Evolutionary conservation across 2,797 vertebrate genomes (phyloP).

Genomic region (Hirundo rustica): DNA sequence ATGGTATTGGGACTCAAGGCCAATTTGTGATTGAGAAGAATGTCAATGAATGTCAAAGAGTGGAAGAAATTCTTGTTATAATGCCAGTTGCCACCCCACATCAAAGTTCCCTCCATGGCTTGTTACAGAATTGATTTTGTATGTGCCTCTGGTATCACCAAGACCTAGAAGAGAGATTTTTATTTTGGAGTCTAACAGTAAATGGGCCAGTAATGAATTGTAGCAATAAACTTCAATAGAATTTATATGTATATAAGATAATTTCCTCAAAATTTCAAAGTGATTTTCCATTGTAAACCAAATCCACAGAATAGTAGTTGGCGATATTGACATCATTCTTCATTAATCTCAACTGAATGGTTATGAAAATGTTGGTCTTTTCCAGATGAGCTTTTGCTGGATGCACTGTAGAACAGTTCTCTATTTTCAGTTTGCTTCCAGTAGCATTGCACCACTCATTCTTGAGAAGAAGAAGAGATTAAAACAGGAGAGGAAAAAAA

Average conservation of each 20-base stretch:
- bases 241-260: neutral
- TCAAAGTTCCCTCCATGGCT: neutral
- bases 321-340: neutral
- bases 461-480: neutral
- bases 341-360: neutral
- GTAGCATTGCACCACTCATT: neutral
- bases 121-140: neutral
- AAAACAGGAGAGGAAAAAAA: neutral
- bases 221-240: neutral
- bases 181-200: neutral
- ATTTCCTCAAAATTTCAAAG: neutral
- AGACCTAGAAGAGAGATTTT: neutral
- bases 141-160: neutral
- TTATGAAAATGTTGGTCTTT: neutral
- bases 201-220: neutral
- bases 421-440: neutral
- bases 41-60: neutral
- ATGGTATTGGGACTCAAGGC: neutral
- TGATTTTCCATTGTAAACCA: neutral
- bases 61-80: neutral
- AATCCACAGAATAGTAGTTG: neutral
- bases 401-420: neutral
- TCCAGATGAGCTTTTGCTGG: neutral
- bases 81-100: neutral
- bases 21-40: neutral